These are phyloP conservation scores for Spodoptera picta DNA, from an alignment of 2,888 invertebrate genomes.

Conservation along the genomic window DNA sequence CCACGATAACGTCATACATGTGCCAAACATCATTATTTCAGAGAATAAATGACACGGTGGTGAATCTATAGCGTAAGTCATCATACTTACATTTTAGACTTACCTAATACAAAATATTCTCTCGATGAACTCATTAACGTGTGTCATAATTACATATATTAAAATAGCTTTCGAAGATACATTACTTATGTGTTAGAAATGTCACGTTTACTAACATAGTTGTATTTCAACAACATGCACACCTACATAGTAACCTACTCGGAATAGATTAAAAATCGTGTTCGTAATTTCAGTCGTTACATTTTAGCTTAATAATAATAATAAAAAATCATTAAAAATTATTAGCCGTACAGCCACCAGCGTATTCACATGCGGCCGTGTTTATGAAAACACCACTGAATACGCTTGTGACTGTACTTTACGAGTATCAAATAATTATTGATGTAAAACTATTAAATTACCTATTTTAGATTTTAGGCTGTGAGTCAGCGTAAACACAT, in stretches of 20 bases:
- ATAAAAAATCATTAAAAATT: constrained; percentile 50
- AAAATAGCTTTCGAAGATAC: constrained; percentile 68
- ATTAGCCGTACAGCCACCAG: constrained; percentile 56
- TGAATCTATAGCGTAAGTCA: constrained; percentile 60
- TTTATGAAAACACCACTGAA: constrained; percentile 31
- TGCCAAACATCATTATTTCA: constrained; percentile 76
- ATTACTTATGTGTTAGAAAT: constrained; percentile 69
- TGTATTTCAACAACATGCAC: constrained; percentile 73
- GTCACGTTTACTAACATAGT: constrained; percentile 72
- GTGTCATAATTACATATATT: constrained; percentile 60
- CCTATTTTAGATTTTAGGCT: constrained; percentile 85
- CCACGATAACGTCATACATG: constrained; percentile 59
- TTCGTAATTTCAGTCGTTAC: constrained; percentile 78
- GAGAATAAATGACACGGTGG: constrained; percentile 57
- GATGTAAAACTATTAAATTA: constrained; percentile 73
- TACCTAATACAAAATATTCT: constrained; percentile 42
- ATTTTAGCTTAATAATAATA: constrained; percentile 72
- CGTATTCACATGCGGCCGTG: constrained; percentile 28
- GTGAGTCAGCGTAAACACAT: constrained; percentile 84
- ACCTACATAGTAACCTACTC: constrained; percentile 68
- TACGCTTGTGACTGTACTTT: constrained; percentile 56
- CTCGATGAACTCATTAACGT: constrained; percentile 47
- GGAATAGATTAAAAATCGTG: constrained; percentile 77
- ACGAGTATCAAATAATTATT: constrained; percentile 75
- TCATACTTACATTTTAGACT: constrained; percentile 49